A percentile compares a stretch with the other conserved stretches of the same genome.
These are phyloP conservation scores for Yponomeuta sedellus DNA, from an alignment of 2,888 invertebrate genomes.

Conservation along the genomic window DNA sequence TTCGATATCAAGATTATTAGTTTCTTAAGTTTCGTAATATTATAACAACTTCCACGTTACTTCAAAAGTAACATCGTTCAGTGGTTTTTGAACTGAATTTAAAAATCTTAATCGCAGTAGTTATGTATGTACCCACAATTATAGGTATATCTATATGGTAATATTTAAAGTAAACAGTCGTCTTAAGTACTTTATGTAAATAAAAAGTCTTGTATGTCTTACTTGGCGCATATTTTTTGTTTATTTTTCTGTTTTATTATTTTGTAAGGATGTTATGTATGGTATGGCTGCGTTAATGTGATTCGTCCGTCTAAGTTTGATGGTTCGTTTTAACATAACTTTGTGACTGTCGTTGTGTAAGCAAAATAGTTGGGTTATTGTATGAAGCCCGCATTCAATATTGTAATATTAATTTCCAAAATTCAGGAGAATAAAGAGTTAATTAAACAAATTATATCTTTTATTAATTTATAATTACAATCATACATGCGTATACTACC, in stretches of 20 bases:
- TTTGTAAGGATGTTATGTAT: constrained; percentile 52
- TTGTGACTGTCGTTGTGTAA: constrained; percentile 73
- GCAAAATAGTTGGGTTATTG: constrained; percentile 74
- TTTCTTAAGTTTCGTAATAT: constrained; percentile 5
- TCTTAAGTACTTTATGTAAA: constrained; percentile 46
- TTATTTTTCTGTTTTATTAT: constrained; percentile 55
- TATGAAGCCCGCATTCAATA: constrained; percentile 75
- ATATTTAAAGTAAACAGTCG: constrained; percentile 20
- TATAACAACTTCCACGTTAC: constrained; percentile 33
- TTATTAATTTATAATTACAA: constrained; percentile 26
- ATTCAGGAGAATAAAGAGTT: constrained; percentile 77
- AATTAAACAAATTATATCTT: constrained; percentile 51
- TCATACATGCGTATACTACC: neutral
- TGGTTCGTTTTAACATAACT: constrained; percentile 40
- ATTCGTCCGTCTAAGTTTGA: constrained; percentile 13
- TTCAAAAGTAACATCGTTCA: constrained; percentile 27
- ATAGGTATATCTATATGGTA: constrained; percentile 60
- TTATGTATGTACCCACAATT: constrained; percentile 57
- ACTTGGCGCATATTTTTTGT: constrained; percentile 70
- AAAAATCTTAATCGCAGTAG: constrained; percentile 40
- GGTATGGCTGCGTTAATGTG: constrained; percentile 49
- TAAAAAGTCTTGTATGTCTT: constrained; percentile 69
- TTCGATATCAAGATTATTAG: neutral
- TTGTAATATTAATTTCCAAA: constrained; percentile 76
- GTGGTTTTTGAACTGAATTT: constrained; percentile 31